Evolutionary conservation across 2,113 vertebrate species (phyloP).

Genomic region (Microtus pennsylvanicus): DNA sequence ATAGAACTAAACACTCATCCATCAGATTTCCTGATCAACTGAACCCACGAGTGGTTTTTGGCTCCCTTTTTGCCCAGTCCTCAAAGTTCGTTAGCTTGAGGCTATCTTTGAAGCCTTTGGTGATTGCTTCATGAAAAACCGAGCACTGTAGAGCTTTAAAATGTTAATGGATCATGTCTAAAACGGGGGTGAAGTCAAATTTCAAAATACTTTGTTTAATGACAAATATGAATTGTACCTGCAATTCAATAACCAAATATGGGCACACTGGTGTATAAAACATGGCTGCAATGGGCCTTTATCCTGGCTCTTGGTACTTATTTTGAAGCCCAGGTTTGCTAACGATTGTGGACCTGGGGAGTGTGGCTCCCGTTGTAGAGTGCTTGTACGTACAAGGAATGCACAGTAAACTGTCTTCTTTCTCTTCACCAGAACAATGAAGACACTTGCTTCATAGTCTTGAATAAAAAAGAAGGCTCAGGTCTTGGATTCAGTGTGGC

Average conservation of each 20-base stretch:
- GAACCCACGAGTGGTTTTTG: not conserved
- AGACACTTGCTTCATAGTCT: constrained; percentile 91
- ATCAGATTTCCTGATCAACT: not conserved
- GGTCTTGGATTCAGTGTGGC: constrained; percentile 96
- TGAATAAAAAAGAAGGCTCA: constrained; percentile 94
- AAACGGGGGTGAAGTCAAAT: not conserved
- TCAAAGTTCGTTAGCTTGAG: not conserved
- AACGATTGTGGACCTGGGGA: too few relatives aligned
- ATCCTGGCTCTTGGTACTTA: not conserved
- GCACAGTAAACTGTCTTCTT: not conserved
- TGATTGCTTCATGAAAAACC: not conserved
- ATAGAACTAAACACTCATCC: not conserved
- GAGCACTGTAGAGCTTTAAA: not conserved
- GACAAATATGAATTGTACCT: not conserved
- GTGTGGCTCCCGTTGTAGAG: too few relatives aligned
- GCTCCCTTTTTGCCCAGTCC: not conserved
- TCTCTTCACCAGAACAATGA: constrained; percentile 88
- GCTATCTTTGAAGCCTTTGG: not conserved
- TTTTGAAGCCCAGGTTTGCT: not conserved
- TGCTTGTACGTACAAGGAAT: not conserved
- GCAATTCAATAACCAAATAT: not conserved
- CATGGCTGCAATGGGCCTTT: not conserved
- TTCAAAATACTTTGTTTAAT: not conserved
- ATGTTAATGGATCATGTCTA: not conserved
- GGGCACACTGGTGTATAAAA: not conserved